Conservation (phyloP, 2,113 vertebrate species). For the Climacteris rufus region DNA sequence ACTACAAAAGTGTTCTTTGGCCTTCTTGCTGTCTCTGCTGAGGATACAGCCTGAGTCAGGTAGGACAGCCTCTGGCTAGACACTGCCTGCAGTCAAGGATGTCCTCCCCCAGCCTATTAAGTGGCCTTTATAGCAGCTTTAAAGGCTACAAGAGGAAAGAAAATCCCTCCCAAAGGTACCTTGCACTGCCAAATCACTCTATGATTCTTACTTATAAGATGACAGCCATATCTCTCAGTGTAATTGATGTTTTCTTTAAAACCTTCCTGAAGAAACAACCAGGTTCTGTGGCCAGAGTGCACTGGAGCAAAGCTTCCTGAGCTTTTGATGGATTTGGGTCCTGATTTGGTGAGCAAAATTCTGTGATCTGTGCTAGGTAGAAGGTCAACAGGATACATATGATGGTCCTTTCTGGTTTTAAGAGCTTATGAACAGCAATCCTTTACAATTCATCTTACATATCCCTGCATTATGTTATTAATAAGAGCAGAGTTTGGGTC, state of each 20-base stretch:
- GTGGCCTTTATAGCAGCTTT: neutral
- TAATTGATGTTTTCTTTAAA: slow-evolving; percentile 31
- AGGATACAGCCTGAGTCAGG: neutral
- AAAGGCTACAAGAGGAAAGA: neutral
- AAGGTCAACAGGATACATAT: neutral
- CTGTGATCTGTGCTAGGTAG: neutral
- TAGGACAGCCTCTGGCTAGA: neutral
- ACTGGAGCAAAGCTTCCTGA: neutral
- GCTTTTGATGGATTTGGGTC: neutral
- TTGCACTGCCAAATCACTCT: slow-evolving; percentile 14
- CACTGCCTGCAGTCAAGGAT: neutral
- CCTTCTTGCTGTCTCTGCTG: neutral
- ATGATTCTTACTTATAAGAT: neutral
- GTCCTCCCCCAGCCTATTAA: neutral
- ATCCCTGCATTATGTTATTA: neutral
- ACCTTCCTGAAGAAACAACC: neutral
- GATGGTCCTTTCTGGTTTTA: neutral
- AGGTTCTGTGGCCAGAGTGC: neutral
- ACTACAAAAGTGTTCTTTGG: neutral
- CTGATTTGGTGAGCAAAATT: neutral
- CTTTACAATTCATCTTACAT: neutral
- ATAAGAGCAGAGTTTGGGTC: neutral
- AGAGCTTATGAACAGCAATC: neutral
- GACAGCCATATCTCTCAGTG: neutral
- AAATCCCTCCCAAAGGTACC: slow-evolving; percentile 18